Conservation (phyloP, 2,797 vertebrate genomes). For the Lophotriccus pileatus region DNA sequence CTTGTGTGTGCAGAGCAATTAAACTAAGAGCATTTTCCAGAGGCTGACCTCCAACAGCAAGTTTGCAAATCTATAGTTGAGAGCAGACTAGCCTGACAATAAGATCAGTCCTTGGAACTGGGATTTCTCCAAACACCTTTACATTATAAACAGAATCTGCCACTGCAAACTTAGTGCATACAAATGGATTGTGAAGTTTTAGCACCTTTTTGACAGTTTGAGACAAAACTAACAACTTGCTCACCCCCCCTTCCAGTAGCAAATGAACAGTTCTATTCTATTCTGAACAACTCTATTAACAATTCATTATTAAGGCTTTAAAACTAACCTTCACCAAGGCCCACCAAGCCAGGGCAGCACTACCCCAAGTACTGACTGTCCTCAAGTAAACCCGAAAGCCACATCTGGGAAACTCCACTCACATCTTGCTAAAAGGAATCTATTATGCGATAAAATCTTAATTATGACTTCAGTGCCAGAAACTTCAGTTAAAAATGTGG, state of each 20-base stretch:
- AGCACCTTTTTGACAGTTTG: neutral
- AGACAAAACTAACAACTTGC: neutral
- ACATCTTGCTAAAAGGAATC: neutral
- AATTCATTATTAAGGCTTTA: neutral
- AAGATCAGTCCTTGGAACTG: neutral
- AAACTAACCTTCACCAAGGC: neutral
- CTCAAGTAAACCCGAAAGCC: neutral
- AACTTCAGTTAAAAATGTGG: neutral
- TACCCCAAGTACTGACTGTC: neutral
- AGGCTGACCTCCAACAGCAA: neutral
- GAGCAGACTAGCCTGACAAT: neutral
- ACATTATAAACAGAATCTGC: neutral
- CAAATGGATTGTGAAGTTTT: neutral
- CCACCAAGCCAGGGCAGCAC: neutral
- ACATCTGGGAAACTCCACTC: neutral
- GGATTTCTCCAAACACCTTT: neutral
- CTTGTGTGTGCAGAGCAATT: neutral
- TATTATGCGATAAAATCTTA: neutral
- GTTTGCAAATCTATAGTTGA: neutral
- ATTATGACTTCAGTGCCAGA: neutral
- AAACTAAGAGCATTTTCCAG: neutral
- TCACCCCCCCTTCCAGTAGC: neutral
- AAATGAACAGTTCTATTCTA: neutral
- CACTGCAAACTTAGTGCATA: neutral
- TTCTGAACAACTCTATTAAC: neutral